Percentiles rank a stretch among this genome's conserved stretches.
These are phyloP conservation scores for Lasioglossum albipes DNA, from an alignment of 1,140 invertebrate genomes.

Conservation along the genomic window DNA sequence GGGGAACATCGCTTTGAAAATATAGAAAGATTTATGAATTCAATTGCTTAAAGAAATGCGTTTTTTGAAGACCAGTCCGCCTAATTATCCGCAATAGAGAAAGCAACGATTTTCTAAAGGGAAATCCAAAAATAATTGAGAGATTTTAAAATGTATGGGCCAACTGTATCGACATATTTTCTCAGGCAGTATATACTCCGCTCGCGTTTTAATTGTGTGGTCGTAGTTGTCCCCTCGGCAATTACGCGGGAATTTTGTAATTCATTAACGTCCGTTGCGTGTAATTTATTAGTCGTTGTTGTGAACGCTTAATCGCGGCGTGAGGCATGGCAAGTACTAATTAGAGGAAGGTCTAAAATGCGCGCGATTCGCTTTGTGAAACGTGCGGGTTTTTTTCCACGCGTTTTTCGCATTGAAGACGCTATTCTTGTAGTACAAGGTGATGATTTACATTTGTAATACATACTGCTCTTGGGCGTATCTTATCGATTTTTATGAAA, in stretches of 20 bases:
- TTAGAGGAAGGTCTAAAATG: neutral
- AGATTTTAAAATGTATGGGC: neutral
- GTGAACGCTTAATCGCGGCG: neutral
- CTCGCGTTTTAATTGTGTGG: neutral
- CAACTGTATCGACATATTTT: neutral
- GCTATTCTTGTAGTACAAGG: neutral
- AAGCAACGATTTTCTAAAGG: neutral
- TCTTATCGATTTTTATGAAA: too few species aligned
- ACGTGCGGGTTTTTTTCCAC: neutral
- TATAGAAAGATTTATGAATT: too few species aligned
- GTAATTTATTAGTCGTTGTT: neutral
- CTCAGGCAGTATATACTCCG: neutral
- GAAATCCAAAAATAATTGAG: neutral
- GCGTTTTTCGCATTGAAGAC: neutral
- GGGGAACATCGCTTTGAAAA: too few species aligned
- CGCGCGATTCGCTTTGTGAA: neutral
- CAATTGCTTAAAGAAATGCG: too few species aligned
- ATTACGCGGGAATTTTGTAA: slow-evolving; percentile 12
- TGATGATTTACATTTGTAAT: neutral
- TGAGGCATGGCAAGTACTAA: neutral
- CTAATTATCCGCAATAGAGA: too few species aligned
- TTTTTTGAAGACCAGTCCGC: too few species aligned
- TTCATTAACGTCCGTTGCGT: neutral
- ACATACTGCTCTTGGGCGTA: too few species aligned
- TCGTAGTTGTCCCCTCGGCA: neutral